Percentiles rank a stretch among this genome's conserved stretches.
Conservation (phyloP, 2,888 invertebrate species). For the Folsomia manolachei region DNA sequence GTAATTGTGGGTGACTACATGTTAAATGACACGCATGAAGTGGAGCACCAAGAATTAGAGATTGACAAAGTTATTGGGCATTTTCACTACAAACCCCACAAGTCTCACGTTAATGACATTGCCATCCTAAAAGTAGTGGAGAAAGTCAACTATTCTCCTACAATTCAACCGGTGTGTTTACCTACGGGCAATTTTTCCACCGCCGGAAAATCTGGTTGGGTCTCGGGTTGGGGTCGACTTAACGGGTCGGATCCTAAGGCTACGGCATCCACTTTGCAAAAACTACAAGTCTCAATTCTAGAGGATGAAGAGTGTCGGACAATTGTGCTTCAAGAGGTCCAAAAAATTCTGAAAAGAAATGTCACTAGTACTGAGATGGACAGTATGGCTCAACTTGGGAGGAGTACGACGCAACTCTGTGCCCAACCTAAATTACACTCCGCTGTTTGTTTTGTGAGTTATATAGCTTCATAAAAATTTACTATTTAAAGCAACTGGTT, state of each 20-base stretch:
- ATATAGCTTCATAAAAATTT: background rate
- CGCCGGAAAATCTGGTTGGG: slow-evolving; percentile 19
- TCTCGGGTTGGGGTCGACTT: slow-evolving; percentile 40
- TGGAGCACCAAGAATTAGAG: slow-evolving; percentile 8
- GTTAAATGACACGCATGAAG: slow-evolving; percentile 41
- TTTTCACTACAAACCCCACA: slow-evolving; percentile 43
- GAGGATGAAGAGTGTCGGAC: slow-evolving; percentile 35
- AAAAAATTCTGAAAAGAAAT: slow-evolving; percentile 31
- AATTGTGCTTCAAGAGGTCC: slow-evolving; percentile 29
- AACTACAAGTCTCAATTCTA: slow-evolving; percentile 40
- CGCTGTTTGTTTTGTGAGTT: slow-evolving; percentile 46
- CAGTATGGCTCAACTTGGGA: slow-evolving; percentile 36
- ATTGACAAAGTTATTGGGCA: slow-evolving; percentile 41
- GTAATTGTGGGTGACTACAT: slow-evolving; percentile 43
- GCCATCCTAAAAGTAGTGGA: slow-evolving; percentile 37
- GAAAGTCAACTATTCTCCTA: slow-evolving; percentile 35
- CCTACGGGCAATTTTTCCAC: slow-evolving; percentile 26
- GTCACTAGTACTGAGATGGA: slow-evolving; percentile 25
- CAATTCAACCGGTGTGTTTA: slow-evolving; percentile 46
- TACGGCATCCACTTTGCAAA: slow-evolving; percentile 36
- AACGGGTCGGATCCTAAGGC: slow-evolving; percentile 33
- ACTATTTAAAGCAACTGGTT: background rate
- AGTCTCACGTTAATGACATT: slow-evolving; percentile 46
- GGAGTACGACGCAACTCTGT: slow-evolving; percentile 41
- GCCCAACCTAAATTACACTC: slow-evolving; percentile 33